Base-by-base conservation (phyloP, 1,140 invertebrate genomes). In the Zaprionus davidi region DNA sequence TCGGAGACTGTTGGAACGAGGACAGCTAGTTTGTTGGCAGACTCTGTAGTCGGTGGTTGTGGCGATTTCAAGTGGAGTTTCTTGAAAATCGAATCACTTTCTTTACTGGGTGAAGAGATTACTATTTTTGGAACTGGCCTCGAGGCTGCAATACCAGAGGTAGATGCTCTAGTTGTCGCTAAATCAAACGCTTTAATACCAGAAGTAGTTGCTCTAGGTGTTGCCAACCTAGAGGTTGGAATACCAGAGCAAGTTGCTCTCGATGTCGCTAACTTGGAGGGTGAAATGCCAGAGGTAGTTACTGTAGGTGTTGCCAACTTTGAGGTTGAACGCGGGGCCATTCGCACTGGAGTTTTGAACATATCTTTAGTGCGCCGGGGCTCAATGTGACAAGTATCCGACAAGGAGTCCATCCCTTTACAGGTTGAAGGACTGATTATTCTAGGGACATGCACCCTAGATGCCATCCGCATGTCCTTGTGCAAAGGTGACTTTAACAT, bases 401-500 rank as follows among this genome's bases (percentile, higher is more conserved):
- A 20, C 4, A 24, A 2, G 9, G 20, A 24, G 4, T 51, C 46
- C 20, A 13, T 0, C 1, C 5, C 11, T 5, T 22, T 20, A 5
- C 11, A 5, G 6, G 20, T 3, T 24, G 46, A 2, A 12, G 17
- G 46, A 51, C 17, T 24, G 20, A 51, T 51, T 20, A 51, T 13
- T 13, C 46, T 51, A 22, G 46, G 46, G 2, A 20, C n/a, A 0
- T 9, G 46, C 46, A 51, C 20, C 3, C 46, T 20, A 3, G 46
- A 51, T 13, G 46, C 46, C 17, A n/a, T 44, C 0, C 41, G 41
- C 60, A 63, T 49, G 6, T 49, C n/a, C n/a, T 20, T 46, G 22
- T 60, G 58, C 34, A 44, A 44, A 1, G 58, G 58, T 9, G 58
- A 60, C 15, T 60, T 5, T n/a, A 44, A 22, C 58, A 60, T 12